phyloP scores from a whole-genome alignment of 1,140 invertebrate genomes.

The Lineus longissimus region DNA sequence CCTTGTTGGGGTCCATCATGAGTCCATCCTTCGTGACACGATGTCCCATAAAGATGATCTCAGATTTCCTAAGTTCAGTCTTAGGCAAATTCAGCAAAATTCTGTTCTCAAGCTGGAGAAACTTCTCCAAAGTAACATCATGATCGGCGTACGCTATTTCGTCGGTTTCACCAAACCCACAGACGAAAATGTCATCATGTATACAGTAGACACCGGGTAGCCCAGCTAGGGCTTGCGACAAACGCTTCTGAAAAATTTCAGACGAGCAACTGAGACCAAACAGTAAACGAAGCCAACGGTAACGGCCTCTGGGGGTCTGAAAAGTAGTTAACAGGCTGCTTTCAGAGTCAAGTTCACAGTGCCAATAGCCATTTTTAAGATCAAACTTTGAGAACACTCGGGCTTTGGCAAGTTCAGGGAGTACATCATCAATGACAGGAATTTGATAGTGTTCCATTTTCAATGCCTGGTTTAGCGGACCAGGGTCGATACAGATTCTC shows the following conservation, averaged over 20 bases:
- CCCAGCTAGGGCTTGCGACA: not conserved
- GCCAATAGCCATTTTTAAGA: conserved; percentile 49
- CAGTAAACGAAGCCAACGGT: conserved; percentile 23
- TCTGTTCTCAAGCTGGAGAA: conserved; percentile 16
- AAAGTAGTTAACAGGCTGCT: conserved; percentile 17
- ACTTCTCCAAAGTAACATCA: conserved; percentile 14
- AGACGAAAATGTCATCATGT: conserved; percentile 12
- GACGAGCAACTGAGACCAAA: conserved; percentile 25
- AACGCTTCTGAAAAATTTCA: conserved; percentile 23
- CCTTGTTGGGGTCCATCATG: conserved; percentile 43
- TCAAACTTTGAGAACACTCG: conserved; percentile 39
- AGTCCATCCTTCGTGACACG: conserved; percentile 13
- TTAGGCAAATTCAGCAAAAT: conserved; percentile 23
- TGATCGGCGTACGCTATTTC: conserved; percentile 16
- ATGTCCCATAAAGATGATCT: conserved; percentile 23
- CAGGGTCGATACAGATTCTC: not conserved
- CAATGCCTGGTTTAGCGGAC: not conserved
- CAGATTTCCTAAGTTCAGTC: conserved; percentile 10
- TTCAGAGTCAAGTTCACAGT: conserved; percentile 13
- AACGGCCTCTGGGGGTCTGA: conserved; percentile 26
- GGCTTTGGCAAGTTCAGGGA: not conserved
- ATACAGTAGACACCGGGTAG: conserved; percentile 4
- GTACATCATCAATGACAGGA: not conserved
- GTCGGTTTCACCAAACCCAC: not conserved
- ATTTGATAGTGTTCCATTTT: conserved; percentile 5